These are phyloP conservation scores for Cryptotermes secundus DNA, from an alignment of 1,140 invertebrate species.

Conservation along the genomic window DNA sequence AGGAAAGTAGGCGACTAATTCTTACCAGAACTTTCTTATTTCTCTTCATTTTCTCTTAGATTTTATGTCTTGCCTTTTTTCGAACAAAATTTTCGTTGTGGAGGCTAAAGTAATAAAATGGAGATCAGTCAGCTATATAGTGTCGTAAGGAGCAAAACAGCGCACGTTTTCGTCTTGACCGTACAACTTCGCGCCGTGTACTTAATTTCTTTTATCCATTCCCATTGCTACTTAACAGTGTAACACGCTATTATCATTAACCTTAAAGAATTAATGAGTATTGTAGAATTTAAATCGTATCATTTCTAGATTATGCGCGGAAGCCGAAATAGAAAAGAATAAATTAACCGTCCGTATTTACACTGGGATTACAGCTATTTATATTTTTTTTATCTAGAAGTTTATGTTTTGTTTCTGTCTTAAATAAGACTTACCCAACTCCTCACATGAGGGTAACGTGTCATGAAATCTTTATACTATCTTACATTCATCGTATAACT, in stretches of 20 bases:
- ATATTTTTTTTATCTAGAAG: not conserved
- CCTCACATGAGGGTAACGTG: not conserved
- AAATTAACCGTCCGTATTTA: not conserved
- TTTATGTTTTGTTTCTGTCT: not conserved
- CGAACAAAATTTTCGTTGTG: not conserved
- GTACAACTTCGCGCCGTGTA: not conserved
- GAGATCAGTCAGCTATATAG: not conserved
- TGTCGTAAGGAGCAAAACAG: not conserved
- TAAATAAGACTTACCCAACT: not conserved
- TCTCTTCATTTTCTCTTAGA: too few species aligned
- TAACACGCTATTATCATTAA: not conserved
- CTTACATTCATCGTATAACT: conserved; percentile 4
- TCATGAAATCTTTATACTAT: not conserved
- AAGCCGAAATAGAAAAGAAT: not conserved
- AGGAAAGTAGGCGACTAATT: too few species aligned
- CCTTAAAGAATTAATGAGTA: not conserved
- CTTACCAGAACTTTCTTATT: too few species aligned
- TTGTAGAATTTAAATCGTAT: not conserved
- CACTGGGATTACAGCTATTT: not conserved
- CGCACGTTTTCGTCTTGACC: not conserved
- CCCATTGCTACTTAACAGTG: not conserved
- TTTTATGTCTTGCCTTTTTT: not conserved
- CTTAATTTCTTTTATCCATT: not conserved
- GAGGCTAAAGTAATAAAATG: not conserved
- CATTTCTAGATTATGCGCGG: not conserved